Evolutionary conservation across 2,113 vertebrate genomes (phyloP).

Genomic region (Petrocephalus zakoni): DNA sequence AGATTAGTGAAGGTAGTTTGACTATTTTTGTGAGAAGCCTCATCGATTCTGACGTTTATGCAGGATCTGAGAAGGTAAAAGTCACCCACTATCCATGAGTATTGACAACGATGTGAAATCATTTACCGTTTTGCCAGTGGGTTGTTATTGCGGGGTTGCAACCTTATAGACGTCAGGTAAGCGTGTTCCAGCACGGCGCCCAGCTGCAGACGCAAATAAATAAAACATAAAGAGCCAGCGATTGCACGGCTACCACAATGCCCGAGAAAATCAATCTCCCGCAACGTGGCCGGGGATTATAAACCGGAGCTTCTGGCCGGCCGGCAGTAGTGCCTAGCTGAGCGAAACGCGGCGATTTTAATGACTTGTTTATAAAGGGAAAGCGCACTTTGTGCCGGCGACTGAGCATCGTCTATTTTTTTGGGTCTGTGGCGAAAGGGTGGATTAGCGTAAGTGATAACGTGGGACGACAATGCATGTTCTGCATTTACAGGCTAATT

Average conservation of each 20-base stretch:
- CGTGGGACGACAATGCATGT: neutral
- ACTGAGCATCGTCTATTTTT: neutral
- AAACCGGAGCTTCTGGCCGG: conserved; percentile 13
- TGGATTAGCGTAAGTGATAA: neutral
- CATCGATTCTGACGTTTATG: neutral
- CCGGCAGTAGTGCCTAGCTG: neutral
- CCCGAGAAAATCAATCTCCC: neutral
- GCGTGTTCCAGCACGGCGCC: neutral
- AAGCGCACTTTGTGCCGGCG: neutral
- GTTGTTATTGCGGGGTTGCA: conserved; percentile 12
- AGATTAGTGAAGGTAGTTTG: neutral
- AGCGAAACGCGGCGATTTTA: neutral
- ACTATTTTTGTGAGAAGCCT: neutral
- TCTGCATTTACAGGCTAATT: neutral
- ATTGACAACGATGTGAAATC: neutral
- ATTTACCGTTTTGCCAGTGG: conserved; percentile 1
- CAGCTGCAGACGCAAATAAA: conserved; percentile 14
- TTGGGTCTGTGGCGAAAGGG: neutral
- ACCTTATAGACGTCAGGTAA: neutral
- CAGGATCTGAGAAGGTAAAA: neutral
- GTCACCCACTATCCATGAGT: neutral
- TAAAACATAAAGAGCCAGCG: conserved; percentile 11
- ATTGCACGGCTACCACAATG: conserved; percentile 4
- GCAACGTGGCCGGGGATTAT: neutral
- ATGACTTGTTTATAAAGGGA: conserved; percentile 13